Evolutionary conservation across 2,113 vertebrate genomes (phyloP).

Genomic region (Esox niger): DNA sequence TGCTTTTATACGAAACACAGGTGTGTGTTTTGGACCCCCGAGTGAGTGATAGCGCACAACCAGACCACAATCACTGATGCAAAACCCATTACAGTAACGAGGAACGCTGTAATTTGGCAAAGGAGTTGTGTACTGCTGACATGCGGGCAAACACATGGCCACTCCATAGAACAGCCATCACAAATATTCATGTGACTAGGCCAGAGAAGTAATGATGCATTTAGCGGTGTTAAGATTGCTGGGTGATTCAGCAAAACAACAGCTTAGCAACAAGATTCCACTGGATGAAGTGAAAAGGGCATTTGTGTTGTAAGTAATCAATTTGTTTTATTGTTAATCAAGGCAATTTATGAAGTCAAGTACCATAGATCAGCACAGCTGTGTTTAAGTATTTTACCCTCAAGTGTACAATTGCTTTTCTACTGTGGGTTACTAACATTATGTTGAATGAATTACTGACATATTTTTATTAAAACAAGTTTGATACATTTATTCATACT

Average conservation of each 20-base stretch:
- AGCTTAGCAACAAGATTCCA: neutral
- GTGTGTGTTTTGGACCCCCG: slow-evolving; percentile 11
- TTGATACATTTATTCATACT: too few species aligned
- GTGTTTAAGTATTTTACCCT: too few species aligned
- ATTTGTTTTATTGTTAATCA: neutral
- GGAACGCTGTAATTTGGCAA: slow-evolving; percentile 14
- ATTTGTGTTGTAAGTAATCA: neutral
- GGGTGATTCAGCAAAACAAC: neutral
- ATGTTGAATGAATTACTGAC: too few species aligned
- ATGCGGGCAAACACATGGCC: neutral
- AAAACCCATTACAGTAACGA: slow-evolving; percentile 47
- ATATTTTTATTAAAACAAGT: too few species aligned
- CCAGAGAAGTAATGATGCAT: neutral
- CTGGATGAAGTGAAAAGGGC: slow-evolving; percentile 1
- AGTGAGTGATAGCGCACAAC: slow-evolving; percentile 6
- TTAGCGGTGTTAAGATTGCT: neutral
- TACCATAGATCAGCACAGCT: too few species aligned
- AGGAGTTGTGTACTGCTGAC: neutral
- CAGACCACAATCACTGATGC: slow-evolving; percentile 24
- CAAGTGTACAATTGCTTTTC: too few species aligned
- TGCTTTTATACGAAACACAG: slow-evolving; percentile 28
- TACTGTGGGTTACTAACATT: too few species aligned
- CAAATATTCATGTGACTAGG: neutral
- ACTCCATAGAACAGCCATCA: neutral
- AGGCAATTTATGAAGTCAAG: neutral